Percentiles rank a stretch among this genome's conserved stretches.
phyloP scores from a whole-genome alignment of 2,888 invertebrate species.

The Rugalucina vietnamica region DNA sequence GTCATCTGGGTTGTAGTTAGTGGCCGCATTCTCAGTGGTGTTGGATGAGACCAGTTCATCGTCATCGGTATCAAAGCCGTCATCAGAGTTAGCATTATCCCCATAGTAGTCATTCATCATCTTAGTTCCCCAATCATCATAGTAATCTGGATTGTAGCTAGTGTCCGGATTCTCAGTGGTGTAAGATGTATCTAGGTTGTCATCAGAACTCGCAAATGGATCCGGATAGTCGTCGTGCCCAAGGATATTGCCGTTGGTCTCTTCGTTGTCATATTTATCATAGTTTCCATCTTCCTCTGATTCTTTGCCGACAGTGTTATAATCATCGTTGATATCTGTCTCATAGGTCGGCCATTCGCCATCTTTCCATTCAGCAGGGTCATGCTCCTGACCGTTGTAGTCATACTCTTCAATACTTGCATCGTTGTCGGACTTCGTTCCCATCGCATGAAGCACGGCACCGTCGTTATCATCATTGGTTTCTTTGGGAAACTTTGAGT shows the following conservation, averaged over 20 bases:
- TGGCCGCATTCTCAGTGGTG: not conserved
- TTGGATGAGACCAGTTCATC: not conserved
- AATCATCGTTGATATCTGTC: not conserved
- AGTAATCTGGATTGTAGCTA: not conserved
- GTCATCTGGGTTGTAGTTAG: not conserved
- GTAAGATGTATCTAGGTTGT: not conserved
- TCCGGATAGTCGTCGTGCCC: not conserved
- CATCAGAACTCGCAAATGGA: not conserved
- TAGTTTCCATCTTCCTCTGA: not conserved
- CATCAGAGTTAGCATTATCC: not conserved
- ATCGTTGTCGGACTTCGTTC: not conserved
- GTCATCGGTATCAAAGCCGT: not conserved
- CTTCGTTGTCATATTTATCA: not conserved
- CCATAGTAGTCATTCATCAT: not conserved
- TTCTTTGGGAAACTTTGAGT: too few relatives aligned
- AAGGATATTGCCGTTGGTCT: not conserved
- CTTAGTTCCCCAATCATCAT: not conserved
- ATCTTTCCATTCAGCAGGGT: not conserved
- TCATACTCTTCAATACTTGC: not conserved
- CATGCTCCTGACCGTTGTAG: not conserved
- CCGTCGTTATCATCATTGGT: too few relatives aligned
- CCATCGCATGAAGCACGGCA: too few relatives aligned
- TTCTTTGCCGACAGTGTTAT: not conserved
- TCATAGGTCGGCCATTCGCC: not conserved
- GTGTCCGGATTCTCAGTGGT: not conserved